Evolutionary conservation across 1,140 invertebrate species (phyloP).

Genomic region (Drosophila arawakana): DNA sequence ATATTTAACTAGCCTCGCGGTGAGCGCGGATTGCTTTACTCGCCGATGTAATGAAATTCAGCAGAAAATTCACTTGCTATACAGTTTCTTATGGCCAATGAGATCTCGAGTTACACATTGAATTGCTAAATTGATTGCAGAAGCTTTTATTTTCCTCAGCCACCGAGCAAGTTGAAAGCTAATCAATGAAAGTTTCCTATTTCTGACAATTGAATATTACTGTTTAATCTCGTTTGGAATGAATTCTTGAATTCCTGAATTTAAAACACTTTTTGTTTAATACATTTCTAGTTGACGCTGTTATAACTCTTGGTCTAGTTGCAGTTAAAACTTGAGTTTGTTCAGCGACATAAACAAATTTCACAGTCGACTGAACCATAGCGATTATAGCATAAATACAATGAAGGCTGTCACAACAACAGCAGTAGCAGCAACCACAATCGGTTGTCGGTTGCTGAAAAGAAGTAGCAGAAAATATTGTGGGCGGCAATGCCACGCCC

Average conservation of each 20-base stretch:
- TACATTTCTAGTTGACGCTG: not conserved
- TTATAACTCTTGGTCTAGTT: constrained; percentile 5
- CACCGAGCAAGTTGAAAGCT: not conserved
- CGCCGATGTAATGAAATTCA: constrained; percentile 63
- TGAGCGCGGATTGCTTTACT: constrained; percentile 4
- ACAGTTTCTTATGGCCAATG: constrained; percentile 64
- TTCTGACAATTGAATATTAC: not conserved
- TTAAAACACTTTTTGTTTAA: not conserved
- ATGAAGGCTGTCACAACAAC: constrained; percentile 9
- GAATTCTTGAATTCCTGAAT: not conserved
- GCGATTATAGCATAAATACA: constrained; percentile 70
- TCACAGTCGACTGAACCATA: constrained; percentile 69
- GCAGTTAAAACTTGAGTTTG: constrained; percentile 15
- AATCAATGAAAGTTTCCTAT: constrained; percentile 20
- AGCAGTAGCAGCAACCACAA: constrained; percentile 16
- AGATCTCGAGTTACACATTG: constrained; percentile 34
- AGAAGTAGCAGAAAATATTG: constrained; percentile 34
- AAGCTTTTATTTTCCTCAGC: constrained; percentile 11
- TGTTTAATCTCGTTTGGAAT: not conserved
- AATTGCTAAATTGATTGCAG: constrained; percentile 49
- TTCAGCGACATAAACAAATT: constrained; percentile 67
- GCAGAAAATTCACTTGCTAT: constrained; percentile 40
- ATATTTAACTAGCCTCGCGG: constrained; percentile 79
- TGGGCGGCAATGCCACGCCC: constrained; percentile 29
- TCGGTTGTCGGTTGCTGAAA: constrained; percentile 18